Evolutionary conservation across 37 sponge, comb jelly and placozoan species (phyloP), one percentile per base, ranked within the genome.

Genomic region (Ephydatia muelleri): DNA sequence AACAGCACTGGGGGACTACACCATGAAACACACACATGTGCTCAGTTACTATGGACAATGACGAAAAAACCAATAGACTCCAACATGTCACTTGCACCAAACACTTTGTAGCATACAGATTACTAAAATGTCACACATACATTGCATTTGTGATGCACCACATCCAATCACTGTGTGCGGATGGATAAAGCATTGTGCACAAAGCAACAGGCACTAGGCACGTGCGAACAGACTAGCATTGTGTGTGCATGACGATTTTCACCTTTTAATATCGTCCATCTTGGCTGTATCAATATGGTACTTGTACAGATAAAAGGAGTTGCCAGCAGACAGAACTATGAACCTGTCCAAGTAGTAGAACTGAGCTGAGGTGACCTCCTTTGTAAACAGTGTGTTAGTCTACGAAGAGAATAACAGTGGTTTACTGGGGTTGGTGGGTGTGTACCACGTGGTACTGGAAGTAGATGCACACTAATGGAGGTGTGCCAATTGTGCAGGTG

Each of bases 291-390:
- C 94, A 34, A 99, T 84, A 68, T 92, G 81, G 86, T 99, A 97
- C 48, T 97, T 95, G 88, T 95, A 97, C 21, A 97, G 78, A 74
- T 85, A 75, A 67, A 97, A 73, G 8, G 80, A 72, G 48, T 91
- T 86, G 0, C 84, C 90, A 67, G 66, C 78, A 22, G 93, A 76
- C 3, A 99, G 78, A 73, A 99, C 68, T 28, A 99, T 70, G 80
- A 99, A 99, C 86, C 95, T 95, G 92, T 99, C 99, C 71, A 99
- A 29, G 83, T 97, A 99, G 91, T 92, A 99, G 78, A 99, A 99
- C 67, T 88, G 91, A 22, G 89, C 88, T 69, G 73, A 80, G 25
- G 77, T 81, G 30, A 95, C 72, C 22, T 91, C 96, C 23, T 89
- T 79, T 25, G 82, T 67, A 49, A 88, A 93, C 12, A 72, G 73